Base-by-base conservation (phyloP, 2,888 invertebrate species). In the Acrobasis suavella region DNA sequence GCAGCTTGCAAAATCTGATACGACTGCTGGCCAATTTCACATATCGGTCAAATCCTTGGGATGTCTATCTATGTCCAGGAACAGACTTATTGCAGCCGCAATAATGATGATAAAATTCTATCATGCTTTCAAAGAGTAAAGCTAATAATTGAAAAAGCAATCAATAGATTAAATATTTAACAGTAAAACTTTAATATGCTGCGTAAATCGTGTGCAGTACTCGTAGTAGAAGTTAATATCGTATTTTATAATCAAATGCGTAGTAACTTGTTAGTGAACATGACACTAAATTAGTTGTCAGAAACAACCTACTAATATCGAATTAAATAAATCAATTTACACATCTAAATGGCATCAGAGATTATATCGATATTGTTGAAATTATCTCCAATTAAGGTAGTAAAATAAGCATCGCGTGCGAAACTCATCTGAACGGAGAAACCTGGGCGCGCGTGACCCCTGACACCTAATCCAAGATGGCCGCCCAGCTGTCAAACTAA, bases 381-480 rank as follows among this genome's bases (percentile, higher is more conserved):
- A 79, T 82, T 80, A 81, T 75, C 75, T 75, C 74, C 74, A 78
- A 80, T 83, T 82, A 81, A 64, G 75, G 70, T 75, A 69, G 75
- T 74, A 73, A 72, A 72, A 71, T 74, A 67, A 64, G 68, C 70
- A 72, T 81, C 76, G 75, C 76, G 78, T 79, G 79, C 81, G 69
- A 82, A 85, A 83, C 75, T 81, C 83, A 85, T 87, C 83, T 81
- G 77, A 77, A 76, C 73, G 80, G 87, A 79, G 88, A 88, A 88
- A 90, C 86, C 73, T 80, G 77, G 75, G 80, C 77, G 81, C 82
- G 76, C 78, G 67, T 81, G 83, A 90, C 86, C 91, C 89, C 75
- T 91, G 90, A 85, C 87, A 85, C 80, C 74, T 72, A 81, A 85
- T 78, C 69, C 81, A 89, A 90, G 81, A 90, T 89, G 89, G 88